Evolutionary conservation across 2,888 invertebrate genomes (phyloP).

Genomic region (Artemia sinica): DNA sequence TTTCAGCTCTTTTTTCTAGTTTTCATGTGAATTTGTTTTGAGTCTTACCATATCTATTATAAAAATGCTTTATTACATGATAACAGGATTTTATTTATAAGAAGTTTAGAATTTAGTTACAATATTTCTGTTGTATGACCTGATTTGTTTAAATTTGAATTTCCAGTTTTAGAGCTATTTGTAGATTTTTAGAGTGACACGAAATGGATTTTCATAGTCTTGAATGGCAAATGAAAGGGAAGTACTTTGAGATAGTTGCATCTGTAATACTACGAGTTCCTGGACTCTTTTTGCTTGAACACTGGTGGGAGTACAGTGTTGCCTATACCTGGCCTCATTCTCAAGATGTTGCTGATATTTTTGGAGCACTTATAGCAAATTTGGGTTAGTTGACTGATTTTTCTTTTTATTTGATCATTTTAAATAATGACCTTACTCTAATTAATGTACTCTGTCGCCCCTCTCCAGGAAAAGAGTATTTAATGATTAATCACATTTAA

Average conservation of each 20-base stretch:
- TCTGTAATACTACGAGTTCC: constrained; percentile 34
- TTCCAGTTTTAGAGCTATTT: too few species aligned
- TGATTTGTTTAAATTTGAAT: too few species aligned
- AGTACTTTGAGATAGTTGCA: constrained; percentile 27
- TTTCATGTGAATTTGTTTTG: too few species aligned
- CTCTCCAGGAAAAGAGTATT: not conserved
- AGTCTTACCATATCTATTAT: too few species aligned
- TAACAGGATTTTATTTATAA: too few species aligned
- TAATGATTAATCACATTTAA: too few species aligned
- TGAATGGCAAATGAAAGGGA: constrained; percentile 20
- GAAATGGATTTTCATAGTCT: not conserved
- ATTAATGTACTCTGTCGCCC: not conserved
- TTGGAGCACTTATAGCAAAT: constrained; percentile 30
- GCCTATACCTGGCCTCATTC: constrained; percentile 26
- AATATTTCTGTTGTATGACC: too few species aligned
- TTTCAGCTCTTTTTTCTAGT: too few species aligned
- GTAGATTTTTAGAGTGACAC: too few species aligned
- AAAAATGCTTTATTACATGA: too few species aligned
- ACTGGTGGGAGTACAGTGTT: constrained; percentile 31
- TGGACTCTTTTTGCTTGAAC: constrained; percentile 34
- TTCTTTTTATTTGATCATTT: too few species aligned
- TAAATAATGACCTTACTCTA: not conserved
- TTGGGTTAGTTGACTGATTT: constrained; percentile 28
- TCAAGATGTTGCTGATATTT: constrained; percentile 27
- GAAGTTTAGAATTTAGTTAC: too few species aligned